Conservation (phyloP, 2,888 invertebrate species). For the Thymelicus acteon region DNA sequence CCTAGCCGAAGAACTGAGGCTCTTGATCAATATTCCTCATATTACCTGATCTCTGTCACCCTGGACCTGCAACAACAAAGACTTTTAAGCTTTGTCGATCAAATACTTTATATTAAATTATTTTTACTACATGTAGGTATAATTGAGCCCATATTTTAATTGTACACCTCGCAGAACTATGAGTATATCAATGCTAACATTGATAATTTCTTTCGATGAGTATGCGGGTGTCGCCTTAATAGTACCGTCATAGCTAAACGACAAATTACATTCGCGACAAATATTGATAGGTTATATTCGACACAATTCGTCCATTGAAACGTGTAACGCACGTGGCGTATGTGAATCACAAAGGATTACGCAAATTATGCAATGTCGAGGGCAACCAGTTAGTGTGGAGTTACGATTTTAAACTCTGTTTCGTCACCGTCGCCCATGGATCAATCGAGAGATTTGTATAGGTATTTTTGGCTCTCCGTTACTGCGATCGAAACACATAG, state of each 20-base stretch:
- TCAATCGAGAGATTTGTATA: too few species aligned
- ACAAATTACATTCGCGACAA: background rate
- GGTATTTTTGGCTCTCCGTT: too few species aligned
- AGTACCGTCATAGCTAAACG: background rate
- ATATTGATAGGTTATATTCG: background rate
- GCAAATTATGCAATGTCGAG: slow-evolving; percentile 4
- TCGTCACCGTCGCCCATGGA: too few species aligned
- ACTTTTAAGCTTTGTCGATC: too few species aligned
- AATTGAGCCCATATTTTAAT: slow-evolving; percentile 1
- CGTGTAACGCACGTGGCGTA: background rate
- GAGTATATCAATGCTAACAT: slow-evolving; percentile 2
- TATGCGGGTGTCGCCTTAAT: background rate
- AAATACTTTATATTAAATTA: too few species aligned
- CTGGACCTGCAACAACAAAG: too few species aligned
- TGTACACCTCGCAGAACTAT: background rate
- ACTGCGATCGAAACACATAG: too few species aligned
- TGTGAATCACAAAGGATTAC: slow-evolving; percentile 5
- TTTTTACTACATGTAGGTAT: background rate
- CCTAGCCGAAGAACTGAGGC: too few species aligned
- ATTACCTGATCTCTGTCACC: too few species aligned
- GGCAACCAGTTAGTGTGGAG: background rate
- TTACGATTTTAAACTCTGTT: too few species aligned
- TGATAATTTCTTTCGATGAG: background rate
- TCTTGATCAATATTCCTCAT: too few species aligned
- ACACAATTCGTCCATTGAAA: background rate